Evolutionary conservation across 2,113 vertebrate species (phyloP), one percentile per base, ranked within the genome.

Genomic region (Solenodon paradoxus): DNA sequence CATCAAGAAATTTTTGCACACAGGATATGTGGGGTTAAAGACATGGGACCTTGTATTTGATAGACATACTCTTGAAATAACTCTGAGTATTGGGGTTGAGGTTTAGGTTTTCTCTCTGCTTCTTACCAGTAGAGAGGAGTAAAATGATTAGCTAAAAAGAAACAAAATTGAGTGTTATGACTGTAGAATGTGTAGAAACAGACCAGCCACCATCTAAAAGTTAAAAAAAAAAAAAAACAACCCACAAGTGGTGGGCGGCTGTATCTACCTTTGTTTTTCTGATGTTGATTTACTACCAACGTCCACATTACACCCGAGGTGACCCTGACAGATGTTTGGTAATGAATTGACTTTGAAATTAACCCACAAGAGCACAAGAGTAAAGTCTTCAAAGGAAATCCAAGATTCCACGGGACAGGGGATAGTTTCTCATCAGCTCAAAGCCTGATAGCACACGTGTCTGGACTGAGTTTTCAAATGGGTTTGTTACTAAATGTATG

Each of bases 341-440:
- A 96, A 97, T 81, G 51, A 97, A 92, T 95, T 57, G 95, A 66
- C 88, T 95, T 98, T 98, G 96, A 98, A 98, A 97, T 59, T 97
- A 96, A 97, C 84, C 95, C 97, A 63, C 92, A 94, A 92, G n/a
- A n/a, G n/a, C n/a, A n/a, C n/a, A n/a, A n/a, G n/a, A 90, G 40
- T 28, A 93, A 97, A 98, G 78, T 90, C 78, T 94, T 19, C 80
- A 95, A 49, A 85, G 85, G 38, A 47, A 97, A 96, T 81, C 84
- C 51, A 92, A 82, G 55, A n/a, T 38, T 75, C 28, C 63, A 85
- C n/a, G n/a, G 32, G 92, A 96, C 12, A 96, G 53, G 28, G 26
- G 90, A 20, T 49, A 95, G 81, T 15, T 97, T 93, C 28, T 90
- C 42, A 94, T 97, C 71, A 96, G 51, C 35, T 63, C 90, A 88